Conservation (phyloP, 2,888 invertebrate genomes). For the Aethes cnicana region DNA sequence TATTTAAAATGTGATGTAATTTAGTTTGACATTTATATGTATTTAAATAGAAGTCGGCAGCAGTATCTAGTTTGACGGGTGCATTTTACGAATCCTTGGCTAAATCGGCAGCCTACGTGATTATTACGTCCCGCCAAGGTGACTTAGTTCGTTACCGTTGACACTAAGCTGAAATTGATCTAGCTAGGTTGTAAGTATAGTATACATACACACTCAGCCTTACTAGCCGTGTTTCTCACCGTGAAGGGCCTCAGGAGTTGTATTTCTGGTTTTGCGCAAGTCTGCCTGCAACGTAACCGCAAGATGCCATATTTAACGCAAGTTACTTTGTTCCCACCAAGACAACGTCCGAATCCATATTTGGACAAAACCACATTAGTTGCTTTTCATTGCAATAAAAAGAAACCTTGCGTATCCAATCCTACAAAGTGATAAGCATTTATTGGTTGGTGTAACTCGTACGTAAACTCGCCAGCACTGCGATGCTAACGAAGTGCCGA, state of each 20-base stretch:
- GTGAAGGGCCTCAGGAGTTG: constrained; percentile 30
- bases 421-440: not conserved
- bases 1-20: too few species aligned
- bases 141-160: constrained; percentile 39
- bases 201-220: not conserved
- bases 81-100: constrained; percentile 27
- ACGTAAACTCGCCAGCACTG: not conserved
- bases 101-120: constrained; percentile 9
- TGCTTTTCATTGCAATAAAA: not conserved
- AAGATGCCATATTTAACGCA: constrained; percentile 30
- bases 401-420: too few species aligned
- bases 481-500: constrained; percentile 5
- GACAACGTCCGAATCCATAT: not conserved
- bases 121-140: constrained; percentile 43
- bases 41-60: constrained; percentile 4
- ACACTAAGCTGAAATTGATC: constrained; percentile 24
- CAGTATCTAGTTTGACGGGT: constrained; percentile 10
- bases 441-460: too few species aligned
- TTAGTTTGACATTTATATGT: too few species aligned
- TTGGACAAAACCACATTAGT: constrained; percentile 8
- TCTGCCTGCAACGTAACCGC: constrained; percentile 27
- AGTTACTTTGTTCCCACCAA: constrained; percentile 13
- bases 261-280: constrained; percentile 38
- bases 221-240: constrained; percentile 27
- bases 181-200: not conserved